Conservation (phyloP, 1,140 invertebrate species). For the Diorhabda sublineata region DNA sequence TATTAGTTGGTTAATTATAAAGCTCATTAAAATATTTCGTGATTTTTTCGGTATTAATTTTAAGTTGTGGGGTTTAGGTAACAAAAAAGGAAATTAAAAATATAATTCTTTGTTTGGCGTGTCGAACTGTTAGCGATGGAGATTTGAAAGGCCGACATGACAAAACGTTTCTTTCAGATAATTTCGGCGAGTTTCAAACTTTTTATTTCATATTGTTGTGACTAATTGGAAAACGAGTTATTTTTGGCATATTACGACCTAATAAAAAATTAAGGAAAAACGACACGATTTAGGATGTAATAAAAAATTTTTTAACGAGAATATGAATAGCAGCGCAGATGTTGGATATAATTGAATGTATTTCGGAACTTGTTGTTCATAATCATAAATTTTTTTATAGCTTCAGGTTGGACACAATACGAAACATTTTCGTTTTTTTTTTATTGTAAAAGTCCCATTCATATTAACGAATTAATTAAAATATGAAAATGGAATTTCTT, state of each 20-base stretch:
- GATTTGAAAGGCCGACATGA: slow-evolving; percentile 1
- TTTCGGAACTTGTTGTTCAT: slow-evolving; percentile 1
- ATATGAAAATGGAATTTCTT: too few species aligned
- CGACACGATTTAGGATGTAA: neutral
- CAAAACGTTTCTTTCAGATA: neutral
- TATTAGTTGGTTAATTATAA: too few species aligned
- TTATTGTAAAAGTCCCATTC: too few species aligned
- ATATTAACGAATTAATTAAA: too few species aligned
- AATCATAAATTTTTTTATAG: neutral
- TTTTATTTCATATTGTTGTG: neutral
- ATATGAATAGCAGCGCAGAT: neutral
- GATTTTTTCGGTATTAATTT: neutral
- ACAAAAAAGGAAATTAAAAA: neutral
- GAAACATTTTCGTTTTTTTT: too few species aligned
- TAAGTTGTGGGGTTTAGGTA: neutral
- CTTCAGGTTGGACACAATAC: neutral
- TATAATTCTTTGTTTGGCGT: neutral
- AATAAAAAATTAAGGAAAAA: slow-evolving; percentile 1
- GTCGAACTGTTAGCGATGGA: neutral
- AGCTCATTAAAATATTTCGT: too few species aligned
- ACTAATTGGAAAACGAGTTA: slow-evolving; percentile 2
- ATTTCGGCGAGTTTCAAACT: neutral
- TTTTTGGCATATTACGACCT: neutral
- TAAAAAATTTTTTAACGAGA: slow-evolving; percentile 1
- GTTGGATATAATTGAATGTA: neutral